Base-by-base conservation (phyloP, 2,113 vertebrate species). In the Sturnus vulgaris region DNA sequence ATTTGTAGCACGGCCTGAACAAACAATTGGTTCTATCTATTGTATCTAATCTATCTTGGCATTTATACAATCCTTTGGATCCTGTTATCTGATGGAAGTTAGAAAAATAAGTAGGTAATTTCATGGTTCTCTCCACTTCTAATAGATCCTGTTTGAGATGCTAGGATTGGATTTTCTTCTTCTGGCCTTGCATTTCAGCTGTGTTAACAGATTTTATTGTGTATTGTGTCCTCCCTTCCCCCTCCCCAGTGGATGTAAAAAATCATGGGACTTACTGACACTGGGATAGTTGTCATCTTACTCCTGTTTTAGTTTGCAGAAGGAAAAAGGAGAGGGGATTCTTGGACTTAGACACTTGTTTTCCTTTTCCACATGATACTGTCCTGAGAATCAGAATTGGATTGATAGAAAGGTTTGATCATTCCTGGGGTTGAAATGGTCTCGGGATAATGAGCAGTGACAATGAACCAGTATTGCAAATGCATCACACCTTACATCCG, bases 31-130 rank as follows among this genome's bases (percentile, higher is more conserved):
- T 91, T 93, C 81, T 82, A 12, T 94, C 91, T 93, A 90, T 94
- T 96, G 91, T 60, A 66, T 81, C 94, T 95, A 97, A 97, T 97
- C 84, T 87, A 47, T 95, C 66, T 92, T 95, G 94, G 78, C 95
- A 91, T 95, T 95, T 96, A 91, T 87, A 95, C 87, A 94, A 92
- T 94, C 65, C 87, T 91, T 92, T 89, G 77, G 87, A 93, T 95
- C 84, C 78, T 72, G 66, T 82, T 95, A 73, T 95, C 86, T 91
- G 89, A 57, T 85, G 66, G 77, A 95, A 95, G 40, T 87, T 96
- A 96, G 70, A 92, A 97, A 95, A 96, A 94, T 95, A 95, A 95
- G 73, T 4, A 47, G 57, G 78, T 91, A 89, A 95, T 96, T 96
- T 97, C 95, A 95, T 95, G 96, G 94, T 95, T 96, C 39, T 92